Percentiles rank a stretch among this genome's conserved stretches.
Conservation (phyloP, 2,888 invertebrate genomes). For the Lottia gigantea region DNA sequence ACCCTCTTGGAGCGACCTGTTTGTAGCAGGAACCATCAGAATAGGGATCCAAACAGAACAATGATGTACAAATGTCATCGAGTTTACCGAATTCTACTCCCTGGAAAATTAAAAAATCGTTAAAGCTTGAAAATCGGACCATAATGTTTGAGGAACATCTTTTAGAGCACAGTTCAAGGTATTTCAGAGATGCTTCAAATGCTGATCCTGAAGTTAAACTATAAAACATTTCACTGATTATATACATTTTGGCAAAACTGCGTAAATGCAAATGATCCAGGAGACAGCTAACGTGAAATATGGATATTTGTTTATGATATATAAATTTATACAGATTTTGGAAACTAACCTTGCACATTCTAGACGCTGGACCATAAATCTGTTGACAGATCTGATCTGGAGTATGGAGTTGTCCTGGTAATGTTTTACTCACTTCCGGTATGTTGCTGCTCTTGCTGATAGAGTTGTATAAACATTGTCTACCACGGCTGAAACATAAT, state of each 20-base stretch:
- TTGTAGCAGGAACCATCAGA: constrained; percentile 42
- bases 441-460: constrained; percentile 13
- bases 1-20: constrained; percentile 50
- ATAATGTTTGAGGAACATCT: no score
- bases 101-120: constrained; percentile 27
- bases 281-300: no score
- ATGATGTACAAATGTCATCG: constrained; percentile 43
- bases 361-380: constrained; percentile 28
- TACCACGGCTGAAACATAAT: constrained; percentile 21
- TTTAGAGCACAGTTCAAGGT: no score
- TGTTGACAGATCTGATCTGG: constrained; percentile 32
- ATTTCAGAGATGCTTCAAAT: no score
- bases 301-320: no score
- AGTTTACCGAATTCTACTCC: constrained; percentile 45
- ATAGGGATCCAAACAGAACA: constrained; percentile 50
- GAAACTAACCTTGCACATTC: constrained; percentile 27
- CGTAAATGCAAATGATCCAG: no score
- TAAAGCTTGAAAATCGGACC: not conserved
- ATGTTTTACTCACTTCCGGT: constrained; percentile 25
- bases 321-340: not conserved
- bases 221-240: no score
- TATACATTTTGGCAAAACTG: no score
- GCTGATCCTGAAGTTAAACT: no score
- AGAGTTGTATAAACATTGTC: constrained; percentile 17
- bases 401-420: constrained; percentile 29